Conservation (phyloP, 2,797 vertebrate genomes). For the Zenarchopterus dispar region DNA sequence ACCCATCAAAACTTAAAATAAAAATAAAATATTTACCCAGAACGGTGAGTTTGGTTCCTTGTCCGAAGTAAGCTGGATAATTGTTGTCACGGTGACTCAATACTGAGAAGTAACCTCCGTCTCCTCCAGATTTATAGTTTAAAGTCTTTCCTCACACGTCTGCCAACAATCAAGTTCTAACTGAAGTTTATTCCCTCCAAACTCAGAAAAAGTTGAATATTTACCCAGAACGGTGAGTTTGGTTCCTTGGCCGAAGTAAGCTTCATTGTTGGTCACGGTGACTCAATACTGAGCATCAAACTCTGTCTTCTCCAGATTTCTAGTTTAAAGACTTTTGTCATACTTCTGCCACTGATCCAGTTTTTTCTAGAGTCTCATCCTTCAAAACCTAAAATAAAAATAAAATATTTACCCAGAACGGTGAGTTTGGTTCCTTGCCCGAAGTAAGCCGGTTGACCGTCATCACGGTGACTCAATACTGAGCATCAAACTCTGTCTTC, state of each 20-base stretch:
- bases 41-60: conserved; percentile 71
- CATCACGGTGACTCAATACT: conserved; percentile 63
- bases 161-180: background rate
- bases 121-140: conserved; percentile 33
- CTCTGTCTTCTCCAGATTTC: background rate
- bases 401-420: conserved; percentile 73
- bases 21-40: conserved; percentile 61
- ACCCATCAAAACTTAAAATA: background rate
- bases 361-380: accelerated
- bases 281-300: background rate
- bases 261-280: background rate
- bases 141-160: background rate
- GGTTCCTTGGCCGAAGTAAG: conserved; percentile 57
- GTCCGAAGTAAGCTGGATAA: conserved; percentile 24
- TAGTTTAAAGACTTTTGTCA: background rate
- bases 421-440: conserved; percentile 79
- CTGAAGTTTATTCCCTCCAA: accelerated
- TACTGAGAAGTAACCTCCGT: too few relatives aligned
- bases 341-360: accelerated
- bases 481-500: conserved; percentile 39
- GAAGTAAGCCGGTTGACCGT: conserved; percentile 52
- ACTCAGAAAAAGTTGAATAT: conserved; percentile 4
- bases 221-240: conserved; percentile 75
- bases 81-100: background rate
- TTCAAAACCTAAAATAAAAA: background rate